phyloP scores from a whole-genome alignment of 2,113 vertebrate genomes.

The Argyrosomus japonicus region DNA sequence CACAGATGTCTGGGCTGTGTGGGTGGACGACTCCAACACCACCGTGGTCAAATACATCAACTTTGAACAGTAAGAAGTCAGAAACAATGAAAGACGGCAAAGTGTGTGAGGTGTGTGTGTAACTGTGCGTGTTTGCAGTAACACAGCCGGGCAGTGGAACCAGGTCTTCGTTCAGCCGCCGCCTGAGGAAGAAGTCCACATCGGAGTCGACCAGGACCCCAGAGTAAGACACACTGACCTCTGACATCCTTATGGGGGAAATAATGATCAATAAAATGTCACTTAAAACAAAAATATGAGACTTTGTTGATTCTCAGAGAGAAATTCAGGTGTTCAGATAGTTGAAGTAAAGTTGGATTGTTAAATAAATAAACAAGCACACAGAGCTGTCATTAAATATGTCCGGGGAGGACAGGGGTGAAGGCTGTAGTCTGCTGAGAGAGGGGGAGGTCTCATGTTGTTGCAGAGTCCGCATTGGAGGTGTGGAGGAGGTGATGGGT shows the following conservation, averaged over 20 bases:
- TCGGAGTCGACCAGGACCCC: conserved; percentile 92
- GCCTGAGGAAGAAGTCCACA: conserved; percentile 90
- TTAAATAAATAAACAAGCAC: too few species aligned
- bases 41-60: conserved; percentile 93
- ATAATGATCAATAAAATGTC: background rate
- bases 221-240: conserved; percentile 83
- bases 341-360: too few species aligned
- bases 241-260: background rate
- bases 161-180: conserved; percentile 93
- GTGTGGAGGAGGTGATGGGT: too few species aligned
- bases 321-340: background rate
- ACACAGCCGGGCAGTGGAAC: conserved; percentile 93
- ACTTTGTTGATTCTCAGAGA: background rate
- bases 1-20: conserved; percentile 93
- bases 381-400: too few species aligned
- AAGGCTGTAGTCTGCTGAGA: too few species aligned
- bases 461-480: too few species aligned
- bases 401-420: too few species aligned
- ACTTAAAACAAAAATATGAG: background rate
- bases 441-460: too few species aligned
- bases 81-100: too few species aligned
- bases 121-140: conserved; percentile 79
- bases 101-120: background rate
- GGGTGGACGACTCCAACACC: conserved; percentile 92
- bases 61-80: conserved; percentile 90